Conservation (phyloP, 2,113 vertebrate genomes). For the Tonatia bakeri region DNA sequence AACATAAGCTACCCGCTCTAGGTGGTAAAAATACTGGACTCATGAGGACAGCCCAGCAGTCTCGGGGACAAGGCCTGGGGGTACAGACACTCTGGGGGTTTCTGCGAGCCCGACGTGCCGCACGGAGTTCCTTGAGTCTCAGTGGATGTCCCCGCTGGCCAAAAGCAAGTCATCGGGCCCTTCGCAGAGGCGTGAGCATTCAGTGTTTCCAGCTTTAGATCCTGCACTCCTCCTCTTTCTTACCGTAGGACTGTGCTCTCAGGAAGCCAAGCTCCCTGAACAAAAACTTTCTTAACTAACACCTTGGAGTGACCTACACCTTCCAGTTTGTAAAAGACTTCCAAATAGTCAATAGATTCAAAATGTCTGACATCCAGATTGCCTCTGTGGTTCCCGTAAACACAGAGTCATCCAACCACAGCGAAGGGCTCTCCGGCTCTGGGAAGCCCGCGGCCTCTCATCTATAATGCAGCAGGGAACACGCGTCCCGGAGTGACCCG, state of each 20-base stretch:
- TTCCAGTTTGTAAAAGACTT: background rate
- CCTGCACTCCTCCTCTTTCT: background rate
- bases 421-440: slow-evolving; percentile 12
- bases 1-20: background rate
- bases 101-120: background rate
- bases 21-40: background rate
- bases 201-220: background rate
- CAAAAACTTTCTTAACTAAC: background rate
- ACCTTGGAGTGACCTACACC: background rate
- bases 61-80: background rate
- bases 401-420: background rate
- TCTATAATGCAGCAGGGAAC: slow-evolving; percentile 59
- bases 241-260: background rate
- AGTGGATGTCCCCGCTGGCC: background rate
- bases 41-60: background rate
- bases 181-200: background rate
- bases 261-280: background rate
- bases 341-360: background rate
- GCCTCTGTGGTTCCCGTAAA: background rate
- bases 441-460: slow-evolving; percentile 50
- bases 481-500: slow-evolving; percentile 67
- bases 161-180: background rate
- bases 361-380: background rate
- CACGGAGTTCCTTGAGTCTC: background rate
- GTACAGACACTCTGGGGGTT: background rate